Evolutionary conservation across 2,888 invertebrate species (phyloP).

Genomic region (Lobophora halterata): DNA sequence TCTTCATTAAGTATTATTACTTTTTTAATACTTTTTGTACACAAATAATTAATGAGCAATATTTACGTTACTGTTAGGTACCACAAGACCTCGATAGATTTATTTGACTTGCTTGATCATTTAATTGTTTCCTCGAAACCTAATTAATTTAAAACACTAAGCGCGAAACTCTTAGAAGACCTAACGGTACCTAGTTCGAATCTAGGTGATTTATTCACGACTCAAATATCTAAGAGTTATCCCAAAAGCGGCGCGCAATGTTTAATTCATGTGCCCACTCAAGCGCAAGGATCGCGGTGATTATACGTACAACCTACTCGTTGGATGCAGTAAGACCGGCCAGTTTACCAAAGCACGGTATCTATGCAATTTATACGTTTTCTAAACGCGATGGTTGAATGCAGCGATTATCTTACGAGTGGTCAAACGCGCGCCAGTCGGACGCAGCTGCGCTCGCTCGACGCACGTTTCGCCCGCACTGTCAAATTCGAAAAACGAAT

Average conservation of each 20-base stretch:
- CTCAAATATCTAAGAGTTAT: constrained; percentile 1
- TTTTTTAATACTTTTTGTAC: too few relatives aligned
- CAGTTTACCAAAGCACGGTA: constrained; percentile 45
- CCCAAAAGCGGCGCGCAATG: constrained; percentile 14
- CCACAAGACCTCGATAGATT: too few relatives aligned
- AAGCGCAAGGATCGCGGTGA: constrained; percentile 1
- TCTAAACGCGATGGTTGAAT: constrained; percentile 64
- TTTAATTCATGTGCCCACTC: constrained; percentile 16
- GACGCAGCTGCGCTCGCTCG: constrained; percentile 45
- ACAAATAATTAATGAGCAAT: too few relatives aligned
- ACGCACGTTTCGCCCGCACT: constrained; percentile 44
- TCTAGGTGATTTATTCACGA: neutral
- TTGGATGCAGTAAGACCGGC: constrained; percentile 15
- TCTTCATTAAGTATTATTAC: constrained; percentile 2
- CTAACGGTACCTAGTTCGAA: too few relatives aligned
- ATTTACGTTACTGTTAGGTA: neutral
- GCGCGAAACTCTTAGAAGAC: too few relatives aligned
- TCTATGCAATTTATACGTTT: constrained; percentile 70
- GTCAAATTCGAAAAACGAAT: constrained; percentile 41
- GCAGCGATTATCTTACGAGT: constrained; percentile 47
- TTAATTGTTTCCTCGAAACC: too few relatives aligned
- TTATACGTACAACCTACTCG: neutral
- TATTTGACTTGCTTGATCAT: too few relatives aligned
- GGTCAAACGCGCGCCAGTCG: constrained; percentile 48
- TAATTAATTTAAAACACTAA: too few relatives aligned